Evolutionary conservation across 1,140 invertebrate species (phyloP).

Genomic region (Hetaerina americana): DNA sequence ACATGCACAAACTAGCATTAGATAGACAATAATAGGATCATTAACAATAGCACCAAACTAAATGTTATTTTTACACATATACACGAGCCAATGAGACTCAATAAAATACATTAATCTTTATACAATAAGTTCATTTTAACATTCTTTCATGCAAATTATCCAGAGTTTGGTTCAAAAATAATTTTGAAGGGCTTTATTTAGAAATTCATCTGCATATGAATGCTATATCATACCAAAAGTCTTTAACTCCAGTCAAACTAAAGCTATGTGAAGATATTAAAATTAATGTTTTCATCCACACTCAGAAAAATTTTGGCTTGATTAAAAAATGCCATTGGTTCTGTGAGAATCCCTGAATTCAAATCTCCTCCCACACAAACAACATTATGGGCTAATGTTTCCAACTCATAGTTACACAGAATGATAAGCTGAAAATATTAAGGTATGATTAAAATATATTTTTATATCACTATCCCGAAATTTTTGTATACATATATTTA

Average conservation of each 20-base stretch:
- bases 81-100: neutral
- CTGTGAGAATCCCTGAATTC: neutral
- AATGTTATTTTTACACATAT: neutral
- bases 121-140: neutral
- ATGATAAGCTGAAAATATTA: slow-evolving; percentile 1
- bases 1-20: neutral
- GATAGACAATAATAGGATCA: neutral
- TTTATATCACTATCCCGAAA: neutral
- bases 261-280: neutral
- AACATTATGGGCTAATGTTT: neutral
- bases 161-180: neutral
- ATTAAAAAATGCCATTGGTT: neutral
- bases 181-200: neutral
- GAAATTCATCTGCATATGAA: neutral
- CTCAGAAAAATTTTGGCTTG: neutral
- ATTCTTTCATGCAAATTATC: neutral
- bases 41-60: neutral
- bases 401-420: neutral
- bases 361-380: neutral
- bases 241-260: neutral
- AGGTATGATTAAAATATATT: neutral
- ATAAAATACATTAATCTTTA: neutral
- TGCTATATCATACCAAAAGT: neutral
- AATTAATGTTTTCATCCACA: neutral
- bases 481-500: neutral